Conservation (phyloP, 1,140 invertebrate species). For the Sarcophaga bullata region DNA sequence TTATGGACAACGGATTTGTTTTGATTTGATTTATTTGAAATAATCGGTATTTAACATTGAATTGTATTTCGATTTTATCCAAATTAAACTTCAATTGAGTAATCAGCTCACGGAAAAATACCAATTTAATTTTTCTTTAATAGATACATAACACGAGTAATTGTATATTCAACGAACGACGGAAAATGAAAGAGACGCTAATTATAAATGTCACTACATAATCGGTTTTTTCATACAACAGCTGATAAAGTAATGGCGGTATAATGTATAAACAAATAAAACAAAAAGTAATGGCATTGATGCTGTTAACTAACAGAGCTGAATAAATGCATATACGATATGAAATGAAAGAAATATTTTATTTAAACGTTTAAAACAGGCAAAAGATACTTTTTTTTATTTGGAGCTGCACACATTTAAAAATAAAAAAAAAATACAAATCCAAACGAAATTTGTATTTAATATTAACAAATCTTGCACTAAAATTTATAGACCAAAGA, state of each 20-base stretch:
- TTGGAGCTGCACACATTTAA: too few relatives aligned
- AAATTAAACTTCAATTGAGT: slow-evolving; percentile 16
- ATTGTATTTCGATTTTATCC: neutral
- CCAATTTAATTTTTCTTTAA: slow-evolving; percentile 19
- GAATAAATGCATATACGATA: too few relatives aligned
- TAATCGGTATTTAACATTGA: slow-evolving; percentile 34
- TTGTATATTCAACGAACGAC: slow-evolving; percentile 29
- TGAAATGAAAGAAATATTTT: too few relatives aligned
- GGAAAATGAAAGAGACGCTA: slow-evolving; percentile 15
- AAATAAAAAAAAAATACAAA: too few relatives aligned
- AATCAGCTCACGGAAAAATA: slow-evolving; percentile 29
- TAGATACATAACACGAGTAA: slow-evolving; percentile 22
- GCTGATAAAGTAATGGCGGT: neutral
- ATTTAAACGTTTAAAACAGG: too few relatives aligned
- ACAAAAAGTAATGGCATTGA: neutral
- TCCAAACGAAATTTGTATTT: too few relatives aligned
- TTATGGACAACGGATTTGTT: slow-evolving; percentile 19
- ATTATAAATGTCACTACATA: neutral
- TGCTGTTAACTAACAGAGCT: too few relatives aligned
- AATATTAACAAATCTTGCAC: too few relatives aligned
- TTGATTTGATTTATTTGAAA: slow-evolving; percentile 19
- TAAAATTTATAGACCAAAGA: too few relatives aligned
- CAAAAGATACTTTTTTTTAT: too few relatives aligned
- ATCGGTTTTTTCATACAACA: slow-evolving; percentile 7
- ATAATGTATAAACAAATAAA: too few relatives aligned